These are phyloP conservation scores for Phataginus tricuspis DNA, from an alignment of 2,797 vertebrate genomes.

Conservation along the genomic window DNA sequence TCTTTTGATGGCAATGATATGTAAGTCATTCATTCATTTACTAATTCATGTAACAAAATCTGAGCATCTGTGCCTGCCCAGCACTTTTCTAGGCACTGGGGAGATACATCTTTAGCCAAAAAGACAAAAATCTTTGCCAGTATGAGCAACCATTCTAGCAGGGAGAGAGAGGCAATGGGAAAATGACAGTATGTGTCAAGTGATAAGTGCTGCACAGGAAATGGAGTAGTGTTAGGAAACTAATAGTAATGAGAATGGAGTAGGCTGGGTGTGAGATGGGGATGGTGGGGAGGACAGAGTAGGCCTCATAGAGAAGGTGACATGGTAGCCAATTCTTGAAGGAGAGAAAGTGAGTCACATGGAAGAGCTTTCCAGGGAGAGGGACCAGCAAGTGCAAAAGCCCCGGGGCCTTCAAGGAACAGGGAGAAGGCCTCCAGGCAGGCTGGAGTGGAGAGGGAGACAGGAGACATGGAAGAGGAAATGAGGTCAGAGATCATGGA, in stretches of 20 bases:
- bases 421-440: not conserved
- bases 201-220: not conserved
- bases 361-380: not conserved
- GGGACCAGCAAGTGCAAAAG: not conserved
- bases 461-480: too few relatives aligned
- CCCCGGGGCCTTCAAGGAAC: not conserved
- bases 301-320: not conserved
- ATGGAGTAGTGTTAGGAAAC: not conserved
- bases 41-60: not conserved
- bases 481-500: not conserved
- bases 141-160: not conserved
- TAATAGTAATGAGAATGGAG: not conserved
- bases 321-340: not conserved
- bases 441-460: not conserved
- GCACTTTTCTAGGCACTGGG: not conserved
- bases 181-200: not conserved
- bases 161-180: not conserved
- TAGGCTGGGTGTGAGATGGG: not conserved
- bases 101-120: not conserved
- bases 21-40: not conserved
- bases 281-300: not conserved
- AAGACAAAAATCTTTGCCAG: not conserved
- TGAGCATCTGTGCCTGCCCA: not conserved
- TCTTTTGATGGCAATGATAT: not conserved
- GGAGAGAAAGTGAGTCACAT: not conserved